Percentiles rank a stretch among this genome's conserved stretches.
Conservation (phyloP, 2,888 invertebrate species). For the Sesia bembeciformis region DNA sequence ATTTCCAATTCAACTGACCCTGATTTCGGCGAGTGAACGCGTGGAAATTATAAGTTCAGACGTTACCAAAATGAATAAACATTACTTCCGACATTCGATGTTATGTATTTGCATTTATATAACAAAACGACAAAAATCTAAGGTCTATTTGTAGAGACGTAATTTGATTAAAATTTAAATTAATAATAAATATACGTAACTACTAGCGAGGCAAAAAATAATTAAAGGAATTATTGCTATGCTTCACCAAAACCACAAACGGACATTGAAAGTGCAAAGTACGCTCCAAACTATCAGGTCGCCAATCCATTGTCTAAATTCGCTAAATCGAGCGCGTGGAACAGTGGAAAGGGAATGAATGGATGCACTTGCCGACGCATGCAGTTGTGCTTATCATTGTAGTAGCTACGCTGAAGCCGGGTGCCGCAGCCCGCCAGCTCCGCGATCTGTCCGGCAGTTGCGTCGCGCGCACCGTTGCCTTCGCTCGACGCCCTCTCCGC, state of each 20-base stretch:
- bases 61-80: neutral
- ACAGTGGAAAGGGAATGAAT: constrained; percentile 35
- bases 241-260: too few species aligned
- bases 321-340: constrained; percentile 23
- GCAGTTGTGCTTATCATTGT: constrained; percentile 24
- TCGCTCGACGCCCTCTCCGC: constrained; percentile 20
- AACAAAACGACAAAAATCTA: neutral
- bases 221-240: too few species aligned
- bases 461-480: constrained; percentile 51
- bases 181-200: too few species aligned
- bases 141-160: too few species aligned
- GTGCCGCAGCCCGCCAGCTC: constrained; percentile 4
- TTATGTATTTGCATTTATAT: constrained; percentile 14
- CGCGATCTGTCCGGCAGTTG: constrained; percentile 32
- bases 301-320: constrained; percentile 21
- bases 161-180: too few species aligned
- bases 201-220: too few species aligned
- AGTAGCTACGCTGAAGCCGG: constrained; percentile 3
- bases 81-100: neutral
- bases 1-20: constrained; percentile 8
- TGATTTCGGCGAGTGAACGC: constrained; percentile 8
- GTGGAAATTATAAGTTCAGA: constrained; percentile 10
- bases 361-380: constrained; percentile 48
- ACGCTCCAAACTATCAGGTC: too few species aligned
- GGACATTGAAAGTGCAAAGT: too few species aligned